Evolutionary conservation across 2,888 invertebrate species (phyloP), one percentile per base, ranked within the genome.

Genomic region (Drosophila nr. perissopoda): DNA sequence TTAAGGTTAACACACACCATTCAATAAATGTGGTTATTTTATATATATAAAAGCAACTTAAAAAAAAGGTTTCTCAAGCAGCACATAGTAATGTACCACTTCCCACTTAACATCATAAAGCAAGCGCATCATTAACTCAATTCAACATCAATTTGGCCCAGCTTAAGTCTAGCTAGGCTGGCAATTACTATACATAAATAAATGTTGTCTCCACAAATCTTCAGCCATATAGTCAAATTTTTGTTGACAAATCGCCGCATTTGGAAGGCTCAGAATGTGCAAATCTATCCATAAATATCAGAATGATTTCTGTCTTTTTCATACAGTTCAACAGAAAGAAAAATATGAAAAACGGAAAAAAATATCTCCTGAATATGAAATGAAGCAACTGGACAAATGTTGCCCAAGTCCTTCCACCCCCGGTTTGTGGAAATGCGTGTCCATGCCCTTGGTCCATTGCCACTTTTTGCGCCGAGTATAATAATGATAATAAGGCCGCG

Each of bases 371-470:
- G 89, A 89, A 89, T 89, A 89, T 89, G 77, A 89, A 89, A 90
- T 90, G 89, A 89, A 79, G 84, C 89, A 90, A 88, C 89, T 90
- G 89, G 79, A 83, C 88, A 84, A 89, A 89, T 84, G 78, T 74
- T 53, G 62, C 48, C 59, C 64, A 8, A 25, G 46, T 53, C 40
- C 52, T 25, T 31, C 33, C 21, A 10, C 56, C 48, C 27, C 1
- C 16, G 8, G 8, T 51, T 25, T 38, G 6, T 48, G 52, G 33
- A 8, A 34, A 34, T 42, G 67, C 62, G 36, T 63, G 51, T 10
- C 56, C 31, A 11, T 52, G 40, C 51, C 59, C 70, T 40, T 48
- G 61, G 65, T 66, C 76, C 78, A 77, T 69, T 76, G 77, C 53
- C 77, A 75, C 74, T 82, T 80, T 78, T 78, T 71, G 74, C 58